These are phyloP conservation scores for Pinna nobilis DNA, from an alignment of 1,140 invertebrate species.

Conservation along the genomic window DNA sequence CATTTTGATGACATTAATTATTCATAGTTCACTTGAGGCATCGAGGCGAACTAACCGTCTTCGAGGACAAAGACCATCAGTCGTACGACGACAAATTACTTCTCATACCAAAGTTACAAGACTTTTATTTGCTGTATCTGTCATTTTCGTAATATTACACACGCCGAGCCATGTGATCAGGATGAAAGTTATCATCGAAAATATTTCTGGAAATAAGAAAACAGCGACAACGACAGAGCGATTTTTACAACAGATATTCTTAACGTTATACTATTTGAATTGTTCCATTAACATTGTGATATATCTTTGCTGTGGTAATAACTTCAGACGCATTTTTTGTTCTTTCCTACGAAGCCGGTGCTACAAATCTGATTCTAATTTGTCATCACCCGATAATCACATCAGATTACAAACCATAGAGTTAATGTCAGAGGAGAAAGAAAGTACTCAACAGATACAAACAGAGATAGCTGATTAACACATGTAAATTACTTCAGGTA, in stretches of 20 bases:
- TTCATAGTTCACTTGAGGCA: conserved; percentile 51
- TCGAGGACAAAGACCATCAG: conserved; percentile 4
- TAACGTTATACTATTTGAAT: conserved; percentile 85
- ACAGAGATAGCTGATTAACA: too few species aligned
- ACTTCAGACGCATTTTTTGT: too few species aligned
- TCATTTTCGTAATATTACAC: conserved; percentile 86
- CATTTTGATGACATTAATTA: conserved; percentile 79
- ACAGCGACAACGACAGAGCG: conserved; percentile 29
- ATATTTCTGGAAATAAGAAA: conserved; percentile 1
- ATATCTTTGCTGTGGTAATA: conserved; percentile 76
- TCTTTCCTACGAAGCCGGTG: too few species aligned
- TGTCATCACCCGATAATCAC: too few species aligned
- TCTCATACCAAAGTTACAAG: conserved; percentile 85
- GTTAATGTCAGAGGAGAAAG: too few species aligned
- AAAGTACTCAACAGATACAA: too few species aligned
- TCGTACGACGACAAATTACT: conserved; percentile 17
- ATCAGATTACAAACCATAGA: too few species aligned
- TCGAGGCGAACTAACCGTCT: conserved; percentile 23
- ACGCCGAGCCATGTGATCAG: conserved; percentile 78
- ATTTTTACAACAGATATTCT: conserved; percentile 78
- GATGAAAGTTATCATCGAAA: conserved; percentile 60
- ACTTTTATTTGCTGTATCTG: conserved; percentile 87
- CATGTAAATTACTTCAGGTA: too few species aligned
- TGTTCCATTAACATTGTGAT: conserved; percentile 90
- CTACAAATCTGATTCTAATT: too few species aligned